These are phyloP conservation scores for Tetragonula clypearis DNA, from an alignment of 1,140 invertebrate genomes.

Conservation along the genomic window DNA sequence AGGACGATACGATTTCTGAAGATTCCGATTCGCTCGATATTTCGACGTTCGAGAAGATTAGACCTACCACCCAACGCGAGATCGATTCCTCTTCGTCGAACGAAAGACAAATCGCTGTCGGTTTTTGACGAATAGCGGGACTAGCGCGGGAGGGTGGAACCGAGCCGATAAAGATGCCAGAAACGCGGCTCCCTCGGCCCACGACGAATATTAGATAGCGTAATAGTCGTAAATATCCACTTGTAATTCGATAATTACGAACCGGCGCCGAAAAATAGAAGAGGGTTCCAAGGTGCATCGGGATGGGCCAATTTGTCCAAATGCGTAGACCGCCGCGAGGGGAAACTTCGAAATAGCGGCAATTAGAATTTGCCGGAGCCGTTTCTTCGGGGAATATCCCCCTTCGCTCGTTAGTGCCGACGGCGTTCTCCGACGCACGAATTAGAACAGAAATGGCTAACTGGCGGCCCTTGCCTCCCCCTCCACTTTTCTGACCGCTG, in stretches of 20 bases:
- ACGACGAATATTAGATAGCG: slow-evolving; percentile 18
- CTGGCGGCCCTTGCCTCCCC: too few species aligned
- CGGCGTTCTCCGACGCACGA: slow-evolving; percentile 35
- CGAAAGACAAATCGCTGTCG: slow-evolving; percentile 25
- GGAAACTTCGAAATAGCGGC: slow-evolving; percentile 63
- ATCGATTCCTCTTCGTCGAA: background rate
- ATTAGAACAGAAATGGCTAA: too few species aligned
- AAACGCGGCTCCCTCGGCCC: background rate
- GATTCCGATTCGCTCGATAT: too few species aligned
- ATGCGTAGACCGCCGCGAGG: slow-evolving; percentile 45
- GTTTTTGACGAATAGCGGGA: slow-evolving; percentile 23
- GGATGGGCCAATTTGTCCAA: slow-evolving; percentile 70
- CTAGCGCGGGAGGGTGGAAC: background rate
- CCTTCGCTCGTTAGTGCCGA: slow-evolving; percentile 42
- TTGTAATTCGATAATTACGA: slow-evolving; percentile 66
- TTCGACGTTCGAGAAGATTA: background rate
- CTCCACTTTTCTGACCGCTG: too few species aligned
- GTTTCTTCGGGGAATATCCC: slow-evolving; percentile 55
- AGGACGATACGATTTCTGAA: too few species aligned
- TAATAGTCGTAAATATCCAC: slow-evolving; percentile 59
- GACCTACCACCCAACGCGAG: background rate
- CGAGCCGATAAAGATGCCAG: slow-evolving; percentile 45
- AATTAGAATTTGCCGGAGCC: slow-evolving; percentile 70
- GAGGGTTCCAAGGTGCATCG: slow-evolving; percentile 37
- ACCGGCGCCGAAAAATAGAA: background rate